These are phyloP conservation scores for Dicyrtoma fusca DNA, from an alignment of 2,888 invertebrate genomes.

Conservation along the genomic window DNA sequence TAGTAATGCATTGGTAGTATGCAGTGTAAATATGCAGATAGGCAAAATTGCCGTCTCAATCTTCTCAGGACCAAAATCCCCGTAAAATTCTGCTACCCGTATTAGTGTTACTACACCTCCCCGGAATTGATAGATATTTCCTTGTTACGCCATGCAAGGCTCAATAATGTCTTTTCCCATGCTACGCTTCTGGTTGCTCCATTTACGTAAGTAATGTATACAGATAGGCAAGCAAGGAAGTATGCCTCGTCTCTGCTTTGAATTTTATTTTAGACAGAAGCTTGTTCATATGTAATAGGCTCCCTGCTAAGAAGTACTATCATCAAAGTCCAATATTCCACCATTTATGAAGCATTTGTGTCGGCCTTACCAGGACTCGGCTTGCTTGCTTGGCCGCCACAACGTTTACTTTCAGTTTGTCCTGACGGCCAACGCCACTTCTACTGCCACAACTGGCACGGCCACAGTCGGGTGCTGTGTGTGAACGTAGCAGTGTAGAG, in stretches of 20 bases:
- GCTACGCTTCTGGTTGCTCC: neutral
- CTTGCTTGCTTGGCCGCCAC: neutral
- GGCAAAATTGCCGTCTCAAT: too few species aligned
- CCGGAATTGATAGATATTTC: neutral
- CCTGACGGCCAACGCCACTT: neutral
- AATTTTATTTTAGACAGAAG: neutral
- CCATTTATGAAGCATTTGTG: conserved; percentile 7
- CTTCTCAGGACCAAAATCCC: too few species aligned
- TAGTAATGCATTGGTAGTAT: too few species aligned
- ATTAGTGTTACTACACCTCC: neutral
- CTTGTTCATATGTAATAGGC: conserved; percentile 20
- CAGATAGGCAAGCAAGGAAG: neutral
- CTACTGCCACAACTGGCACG: neutral
- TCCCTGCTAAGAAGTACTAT: conserved; percentile 39
- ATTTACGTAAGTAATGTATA: conserved; percentile 1
- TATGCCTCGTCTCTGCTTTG: too few species aligned
- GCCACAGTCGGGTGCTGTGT: neutral
- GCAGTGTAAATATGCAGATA: too few species aligned
- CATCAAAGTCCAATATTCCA: conserved; percentile 40
- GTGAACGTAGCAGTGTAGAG: conserved; percentile 4
- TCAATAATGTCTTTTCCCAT: neutral
- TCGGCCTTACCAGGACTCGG: neutral
- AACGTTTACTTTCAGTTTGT: neutral
- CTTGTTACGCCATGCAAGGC: neutral
- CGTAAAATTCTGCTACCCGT: too few species aligned